A percentile compares a stretch with the other conserved stretches of the same genome.
Conservation (phyloP, 2,113 vertebrate genomes). For the Opisthocomus hoazin region DNA sequence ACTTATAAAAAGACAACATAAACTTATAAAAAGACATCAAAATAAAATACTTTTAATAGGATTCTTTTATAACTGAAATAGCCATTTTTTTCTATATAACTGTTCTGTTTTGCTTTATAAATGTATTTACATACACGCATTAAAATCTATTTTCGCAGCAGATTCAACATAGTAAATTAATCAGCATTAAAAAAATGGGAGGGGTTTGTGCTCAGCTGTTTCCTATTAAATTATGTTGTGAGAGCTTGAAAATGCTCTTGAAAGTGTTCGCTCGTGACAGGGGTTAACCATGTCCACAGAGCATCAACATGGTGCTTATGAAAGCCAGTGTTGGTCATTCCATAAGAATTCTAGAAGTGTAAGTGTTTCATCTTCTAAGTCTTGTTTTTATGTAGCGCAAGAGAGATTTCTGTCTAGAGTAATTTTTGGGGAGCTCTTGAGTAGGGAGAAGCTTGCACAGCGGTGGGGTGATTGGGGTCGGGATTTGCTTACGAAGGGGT, state of each 20-base stretch:
- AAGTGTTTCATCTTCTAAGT: neutral
- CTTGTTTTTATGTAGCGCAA: neutral
- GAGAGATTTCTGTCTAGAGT: neutral
- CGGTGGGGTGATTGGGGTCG: rapidly evolving
- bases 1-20: neutral
- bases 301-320: rapidly evolving
- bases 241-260: neutral
- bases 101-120: neutral
- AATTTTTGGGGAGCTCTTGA: neutral
- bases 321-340: neutral
- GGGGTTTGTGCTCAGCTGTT: neutral
- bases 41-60: neutral
- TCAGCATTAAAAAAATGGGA: neutral
- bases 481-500: neutral
- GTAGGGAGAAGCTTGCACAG: neutral
- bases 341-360: neutral
- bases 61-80: neutral
- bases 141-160: neutral
- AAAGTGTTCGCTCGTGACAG: neutral
- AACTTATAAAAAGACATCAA: neutral
- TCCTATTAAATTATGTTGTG: neutral
- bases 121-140: neutral
- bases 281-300: neutral
- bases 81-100: neutral
- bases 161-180: neutral